phyloP scores from a whole-genome alignment of 2,797 vertebrate genomes.

The Meriones psammophilus region DNA sequence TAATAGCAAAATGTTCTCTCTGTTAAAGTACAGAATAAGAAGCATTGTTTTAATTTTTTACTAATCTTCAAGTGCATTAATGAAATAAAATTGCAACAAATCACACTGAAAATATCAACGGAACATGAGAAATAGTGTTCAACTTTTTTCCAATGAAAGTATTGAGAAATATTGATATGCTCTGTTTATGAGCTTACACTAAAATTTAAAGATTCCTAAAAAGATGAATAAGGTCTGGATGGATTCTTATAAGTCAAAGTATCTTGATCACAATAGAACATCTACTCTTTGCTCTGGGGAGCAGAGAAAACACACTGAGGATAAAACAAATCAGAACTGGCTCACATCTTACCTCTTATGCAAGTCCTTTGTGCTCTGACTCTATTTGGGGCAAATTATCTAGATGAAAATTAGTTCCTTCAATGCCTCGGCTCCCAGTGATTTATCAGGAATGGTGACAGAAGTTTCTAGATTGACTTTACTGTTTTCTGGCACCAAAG shows the following conservation, averaged over 20 bases:
- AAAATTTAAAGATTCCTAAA: constrained; percentile 4
- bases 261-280: background rate
- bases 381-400: constrained; percentile 5
- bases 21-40: constrained; percentile 18
- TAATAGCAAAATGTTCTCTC: background rate
- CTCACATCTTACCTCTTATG: background rate
- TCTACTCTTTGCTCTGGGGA: background rate
- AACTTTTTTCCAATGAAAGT: constrained; percentile 33
- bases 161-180: background rate
- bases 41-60: constrained; percentile 18
- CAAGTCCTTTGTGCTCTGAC: background rate
- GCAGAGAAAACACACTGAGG: background rate
- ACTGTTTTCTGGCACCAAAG: background rate
- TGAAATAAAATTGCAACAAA: constrained; percentile 44
- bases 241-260: constrained; percentile 30
- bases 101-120: constrained; percentile 6
- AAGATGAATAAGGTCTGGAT: background rate
- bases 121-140: background rate
- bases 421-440: background rate
- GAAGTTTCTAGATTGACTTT: constrained; percentile 6
- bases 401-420: background rate
- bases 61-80: background rate
- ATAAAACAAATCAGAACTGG: background rate
- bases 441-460: background rate
- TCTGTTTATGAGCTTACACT: constrained; percentile 10